Evolutionary conservation across 2,888 invertebrate genomes (phyloP).

Genomic region (Dynastes hyllus): DNA sequence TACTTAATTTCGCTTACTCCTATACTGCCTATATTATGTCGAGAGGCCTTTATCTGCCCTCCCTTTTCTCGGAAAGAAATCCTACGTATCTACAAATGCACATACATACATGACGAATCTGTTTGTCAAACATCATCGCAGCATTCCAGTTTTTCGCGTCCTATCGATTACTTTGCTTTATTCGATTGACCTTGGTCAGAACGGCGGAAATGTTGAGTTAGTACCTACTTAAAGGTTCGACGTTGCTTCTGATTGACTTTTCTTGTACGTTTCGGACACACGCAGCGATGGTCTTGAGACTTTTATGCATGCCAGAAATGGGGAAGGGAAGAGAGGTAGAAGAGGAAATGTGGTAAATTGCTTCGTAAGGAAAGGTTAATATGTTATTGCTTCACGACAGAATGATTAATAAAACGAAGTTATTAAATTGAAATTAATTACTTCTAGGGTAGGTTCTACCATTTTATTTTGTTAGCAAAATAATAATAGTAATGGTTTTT

Average conservation of each 20-base stretch:
- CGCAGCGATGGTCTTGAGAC: constrained; percentile 48
- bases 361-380: constrained; percentile 27
- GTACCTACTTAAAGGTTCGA: constrained; percentile 37
- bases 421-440: constrained; percentile 19
- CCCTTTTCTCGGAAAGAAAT: constrained; percentile 30
- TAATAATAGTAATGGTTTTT: too few relatives aligned
- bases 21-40: constrained; percentile 55
- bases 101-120: constrained; percentile 15
- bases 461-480: neutral
- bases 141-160: constrained; percentile 3
- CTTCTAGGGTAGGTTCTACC: neutral
- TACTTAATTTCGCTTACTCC: constrained; percentile 65
- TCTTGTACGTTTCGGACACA: constrained; percentile 46
- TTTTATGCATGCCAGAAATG: constrained; percentile 5
- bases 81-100: neutral
- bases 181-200: constrained; percentile 50
- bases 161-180: constrained; percentile 42
- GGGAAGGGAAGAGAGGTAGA: neutral
- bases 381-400: constrained; percentile 3
- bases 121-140: constrained; percentile 17
- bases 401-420: neutral
- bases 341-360: constrained; percentile 14
- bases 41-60: constrained; percentile 55
- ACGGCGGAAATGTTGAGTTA: constrained; percentile 49
- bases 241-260: constrained; percentile 51